phyloP scores from a whole-genome alignment of 2,797 vertebrate genomes.

The Babyrousa celebensis region DNA sequence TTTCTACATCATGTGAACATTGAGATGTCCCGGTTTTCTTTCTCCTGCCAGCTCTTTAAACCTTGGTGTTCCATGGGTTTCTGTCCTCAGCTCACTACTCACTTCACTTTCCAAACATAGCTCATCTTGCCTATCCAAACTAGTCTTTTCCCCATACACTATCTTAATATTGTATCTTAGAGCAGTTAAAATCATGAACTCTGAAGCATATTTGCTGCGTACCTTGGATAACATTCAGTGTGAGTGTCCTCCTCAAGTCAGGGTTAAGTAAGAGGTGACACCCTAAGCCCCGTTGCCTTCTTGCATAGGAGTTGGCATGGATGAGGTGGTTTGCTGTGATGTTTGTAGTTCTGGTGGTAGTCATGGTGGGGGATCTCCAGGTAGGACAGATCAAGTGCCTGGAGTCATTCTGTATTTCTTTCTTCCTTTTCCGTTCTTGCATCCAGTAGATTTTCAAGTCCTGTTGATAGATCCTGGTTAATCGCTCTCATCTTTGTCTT shows the following conservation, averaged over 20 bases:
- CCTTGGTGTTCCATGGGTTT: background rate
- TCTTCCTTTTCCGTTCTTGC: background rate
- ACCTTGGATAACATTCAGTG: background rate
- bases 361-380: background rate
- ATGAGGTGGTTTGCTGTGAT: background rate
- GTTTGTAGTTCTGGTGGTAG: background rate
- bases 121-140: background rate
- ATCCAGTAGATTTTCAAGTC: background rate
- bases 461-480: background rate
- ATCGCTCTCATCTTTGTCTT: background rate
- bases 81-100: background rate
- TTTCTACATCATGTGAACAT: background rate
- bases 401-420: background rate
- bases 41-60: background rate
- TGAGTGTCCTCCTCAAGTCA: background rate
- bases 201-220: background rate
- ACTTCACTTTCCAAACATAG: background rate
- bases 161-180: background rate
- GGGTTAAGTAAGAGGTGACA: background rate
- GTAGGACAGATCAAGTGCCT: background rate
- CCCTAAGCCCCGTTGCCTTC: too few species aligned
- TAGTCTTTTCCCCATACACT: background rate
- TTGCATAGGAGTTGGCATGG: rapidly evolving
- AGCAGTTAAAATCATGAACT: background rate
- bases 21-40: background rate